Percentiles rank a stretch among this genome's conserved stretches.
These are phyloP conservation scores for Acanthopagrus latus DNA, from an alignment of 2,797 vertebrate genomes.

Conservation along the genomic window DNA sequence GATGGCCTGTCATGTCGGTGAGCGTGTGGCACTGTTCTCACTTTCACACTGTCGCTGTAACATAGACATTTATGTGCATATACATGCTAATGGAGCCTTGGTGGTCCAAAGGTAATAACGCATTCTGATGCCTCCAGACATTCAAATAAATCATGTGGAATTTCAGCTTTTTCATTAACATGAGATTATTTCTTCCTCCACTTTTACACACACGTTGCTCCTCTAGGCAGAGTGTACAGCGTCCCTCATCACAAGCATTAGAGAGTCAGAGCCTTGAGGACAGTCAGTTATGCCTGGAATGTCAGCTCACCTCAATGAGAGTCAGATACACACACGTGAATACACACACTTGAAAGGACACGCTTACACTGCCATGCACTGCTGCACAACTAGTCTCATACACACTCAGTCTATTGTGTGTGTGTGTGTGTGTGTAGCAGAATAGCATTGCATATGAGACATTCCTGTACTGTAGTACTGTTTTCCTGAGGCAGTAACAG, in stretches of 20 bases:
- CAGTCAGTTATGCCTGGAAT: slow-evolving; percentile 87
- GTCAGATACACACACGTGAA: slow-evolving; percentile 54
- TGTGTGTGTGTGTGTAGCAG: slow-evolving; percentile 18
- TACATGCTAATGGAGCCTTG: neutral
- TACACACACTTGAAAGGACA: slow-evolving; percentile 53
- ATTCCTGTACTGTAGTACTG: slow-evolving; percentile 73
- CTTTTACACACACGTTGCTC: neutral
- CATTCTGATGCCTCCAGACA: neutral
- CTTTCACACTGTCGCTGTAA: neutral
- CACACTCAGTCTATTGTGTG: slow-evolving; percentile 17
- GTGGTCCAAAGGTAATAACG: neutral
- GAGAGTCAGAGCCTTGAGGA: slow-evolving; percentile 71
- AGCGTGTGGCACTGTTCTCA: slow-evolving; percentile 3
- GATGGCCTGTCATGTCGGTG: slow-evolving; percentile 35
- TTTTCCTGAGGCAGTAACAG: slow-evolving; percentile 81
- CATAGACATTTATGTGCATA: neutral
- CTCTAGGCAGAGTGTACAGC: slow-evolving; percentile 30
- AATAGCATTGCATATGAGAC: slow-evolving; percentile 70
- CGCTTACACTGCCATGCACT: slow-evolving; percentile 26
- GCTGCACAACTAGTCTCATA: slow-evolving; percentile 31
- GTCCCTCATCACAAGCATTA: slow-evolving; percentile 75
- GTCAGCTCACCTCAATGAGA: slow-evolving; percentile 81
- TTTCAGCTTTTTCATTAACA: neutral
- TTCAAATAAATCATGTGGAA: neutral
- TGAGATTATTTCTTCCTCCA: slow-evolving; percentile 1